A percentile compares a stretch with the other conserved stretches of the same genome.
These are phyloP conservation scores for Cyclopterus lumpus DNA, from an alignment of 2,797 vertebrate species.

Conservation along the genomic window DNA sequence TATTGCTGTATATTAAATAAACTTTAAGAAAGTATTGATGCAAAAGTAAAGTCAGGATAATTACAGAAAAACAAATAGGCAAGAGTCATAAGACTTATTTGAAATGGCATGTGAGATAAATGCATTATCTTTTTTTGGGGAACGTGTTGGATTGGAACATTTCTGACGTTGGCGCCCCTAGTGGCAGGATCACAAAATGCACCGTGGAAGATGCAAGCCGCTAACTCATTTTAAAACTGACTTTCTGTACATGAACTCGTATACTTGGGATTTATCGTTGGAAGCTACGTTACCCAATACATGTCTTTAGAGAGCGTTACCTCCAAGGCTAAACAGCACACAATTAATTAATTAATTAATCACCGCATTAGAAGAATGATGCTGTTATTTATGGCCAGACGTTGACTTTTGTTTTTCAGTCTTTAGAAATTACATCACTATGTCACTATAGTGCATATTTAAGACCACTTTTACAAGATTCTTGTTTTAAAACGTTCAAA, in stretches of 20 bases:
- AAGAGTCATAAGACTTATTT: too few relatives aligned
- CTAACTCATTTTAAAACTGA: not conserved
- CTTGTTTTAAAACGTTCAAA: not conserved
- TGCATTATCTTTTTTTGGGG: not conserved
- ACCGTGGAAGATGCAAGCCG: not conserved
- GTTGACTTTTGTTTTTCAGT: too few relatives aligned
- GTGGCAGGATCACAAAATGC: not conserved
- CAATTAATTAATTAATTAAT: too few relatives aligned
- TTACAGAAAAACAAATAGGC: not conserved
- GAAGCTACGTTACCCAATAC: too few relatives aligned
- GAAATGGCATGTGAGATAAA: not conserved
- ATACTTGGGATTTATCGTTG: not conserved
- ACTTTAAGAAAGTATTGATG: not conserved
- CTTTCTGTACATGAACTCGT: not conserved
- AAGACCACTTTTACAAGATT: not conserved
- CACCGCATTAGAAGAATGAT: too few relatives aligned
- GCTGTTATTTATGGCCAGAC: not conserved
- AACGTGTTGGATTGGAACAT: not conserved
- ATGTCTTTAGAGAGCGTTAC: too few relatives aligned
- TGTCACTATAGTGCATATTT: not conserved
- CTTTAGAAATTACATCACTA: not conserved
- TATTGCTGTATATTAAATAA: constrained; percentile 27
- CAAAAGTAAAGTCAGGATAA: not conserved
- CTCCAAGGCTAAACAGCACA: too few relatives aligned
- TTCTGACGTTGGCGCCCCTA: not conserved